Evolutionary conservation across 2,888 invertebrate species (phyloP).

Genomic region (Habrosyne pyritoides): DNA sequence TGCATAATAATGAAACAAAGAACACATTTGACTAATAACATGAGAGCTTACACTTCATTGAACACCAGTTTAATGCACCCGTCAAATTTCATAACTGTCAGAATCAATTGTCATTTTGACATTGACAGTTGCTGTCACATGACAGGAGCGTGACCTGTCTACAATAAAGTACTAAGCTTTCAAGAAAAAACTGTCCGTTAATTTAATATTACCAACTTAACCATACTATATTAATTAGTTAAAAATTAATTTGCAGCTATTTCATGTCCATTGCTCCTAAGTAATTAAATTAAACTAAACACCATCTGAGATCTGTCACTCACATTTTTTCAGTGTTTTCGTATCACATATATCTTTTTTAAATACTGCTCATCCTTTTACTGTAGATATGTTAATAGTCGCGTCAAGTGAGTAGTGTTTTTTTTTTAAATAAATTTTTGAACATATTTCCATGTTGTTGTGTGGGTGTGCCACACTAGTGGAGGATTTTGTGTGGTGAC

Average conservation of each 20-base stretch:
- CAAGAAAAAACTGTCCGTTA: constrained; percentile 25
- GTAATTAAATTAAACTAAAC: constrained; percentile 71
- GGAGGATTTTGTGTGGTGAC: constrained; percentile 57
- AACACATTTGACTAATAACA: constrained; percentile 57
- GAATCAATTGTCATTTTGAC: background rate
- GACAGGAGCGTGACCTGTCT: background rate
- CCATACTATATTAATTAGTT: constrained; percentile 45
- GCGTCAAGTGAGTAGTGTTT: background rate
- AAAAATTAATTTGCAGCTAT: constrained; percentile 44
- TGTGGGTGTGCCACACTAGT: constrained; percentile 54
- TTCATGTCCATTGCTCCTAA: constrained; percentile 58
- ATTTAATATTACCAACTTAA: constrained; percentile 35
- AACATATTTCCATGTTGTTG: constrained; percentile 39
- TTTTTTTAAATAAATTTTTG: constrained; percentile 23
- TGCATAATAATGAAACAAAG: constrained; percentile 24
- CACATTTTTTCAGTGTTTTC: constrained; percentile 71
- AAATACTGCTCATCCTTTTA: constrained; percentile 69
- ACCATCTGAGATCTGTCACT: constrained; percentile 80
- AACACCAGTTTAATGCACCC: background rate
- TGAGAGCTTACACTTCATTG: background rate
- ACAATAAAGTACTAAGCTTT: background rate
- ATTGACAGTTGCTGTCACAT: background rate
- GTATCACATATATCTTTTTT: constrained; percentile 74
- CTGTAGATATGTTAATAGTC: constrained; percentile 42
- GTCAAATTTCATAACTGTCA: background rate